A percentile compares a stretch with the other conserved stretches of the same genome.
phyloP scores from a whole-genome alignment of 2,888 invertebrate species.

The Merodon equestris region DNA sequence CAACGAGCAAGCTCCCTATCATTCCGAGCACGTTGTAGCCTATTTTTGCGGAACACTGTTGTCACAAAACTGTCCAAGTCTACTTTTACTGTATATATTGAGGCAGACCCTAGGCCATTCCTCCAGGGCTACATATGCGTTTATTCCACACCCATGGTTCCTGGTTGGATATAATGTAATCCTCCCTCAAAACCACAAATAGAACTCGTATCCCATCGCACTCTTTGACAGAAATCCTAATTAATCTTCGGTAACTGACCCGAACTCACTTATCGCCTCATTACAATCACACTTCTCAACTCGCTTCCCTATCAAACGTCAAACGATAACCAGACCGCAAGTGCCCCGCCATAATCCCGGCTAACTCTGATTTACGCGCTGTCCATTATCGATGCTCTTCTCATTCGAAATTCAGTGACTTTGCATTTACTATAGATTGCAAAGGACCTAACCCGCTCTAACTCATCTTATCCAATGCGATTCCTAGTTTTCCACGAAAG shows the following conservation, averaged over 20 bases:
- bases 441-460: background rate
- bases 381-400: background rate
- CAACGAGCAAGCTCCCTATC: no score
- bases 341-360: background rate
- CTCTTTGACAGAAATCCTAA: background rate
- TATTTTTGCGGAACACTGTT: no score
- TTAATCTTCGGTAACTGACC: background rate
- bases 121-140: no score
- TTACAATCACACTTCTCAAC: background rate
- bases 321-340: background rate
- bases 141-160: no score
- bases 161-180: no score
- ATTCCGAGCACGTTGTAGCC: no score
- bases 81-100: no score
- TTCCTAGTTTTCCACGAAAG: background rate
- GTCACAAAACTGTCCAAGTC: no score
- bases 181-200: no score
- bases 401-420: conserved; percentile 1
- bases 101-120: no score
- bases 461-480: no score
- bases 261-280: background rate
- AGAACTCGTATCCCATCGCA: background rate
- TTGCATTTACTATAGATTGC: background rate
- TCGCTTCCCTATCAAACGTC: background rate
- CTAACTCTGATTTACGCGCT: background rate